Base-by-base conservation (phyloP, 2,888 invertebrate genomes). In the Drosophila melanosoma region DNA sequence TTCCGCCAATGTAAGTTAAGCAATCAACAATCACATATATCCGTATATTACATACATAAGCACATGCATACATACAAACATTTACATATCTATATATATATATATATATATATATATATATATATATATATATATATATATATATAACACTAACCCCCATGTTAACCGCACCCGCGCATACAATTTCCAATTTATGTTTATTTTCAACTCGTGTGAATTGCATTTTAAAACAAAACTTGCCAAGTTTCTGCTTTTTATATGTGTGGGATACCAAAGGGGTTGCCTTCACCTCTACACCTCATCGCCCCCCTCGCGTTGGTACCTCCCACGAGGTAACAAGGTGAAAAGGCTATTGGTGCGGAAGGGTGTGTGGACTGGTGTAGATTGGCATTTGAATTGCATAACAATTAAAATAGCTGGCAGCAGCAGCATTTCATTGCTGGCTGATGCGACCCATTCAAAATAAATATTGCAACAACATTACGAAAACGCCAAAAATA, bases 1-100 rank as follows among this genome's bases (percentile, higher is more conserved):
- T 93, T 87, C 92, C 92, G 66, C 92, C 92, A 73, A 82, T 92
- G 92, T 92, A 86, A 93, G 92, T 92, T 77, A 63, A 77, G 63
- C 83, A 74, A 70, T 64, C 73, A 76, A 32, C 77, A 65, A 81
- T 70, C 66, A 48, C 49, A 52, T 42, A 51, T n/a, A 53, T 35
- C 17, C 29, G 23, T 23, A 45, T 23, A 23, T n/a, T 20, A 45
- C 40, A 33, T 23, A 35, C 42, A 52, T 12, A 20, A 12, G 5
- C n/a, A 20, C 12, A 52, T 33, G 15, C 29, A 12, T 4, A 51
- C 48, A 57, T 23, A 48, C 36, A 38, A 10, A 62, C 26, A 35
- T 56, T 52, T 1, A 17, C 7, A 38, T 8, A 38, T 2, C 15
- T 45, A 57, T 53, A 20, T 23, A 45, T 32, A 35, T 38, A 40